phyloP scores from a whole-genome alignment of 2,113 vertebrate genomes.

The Calidris pygmaea region DNA sequence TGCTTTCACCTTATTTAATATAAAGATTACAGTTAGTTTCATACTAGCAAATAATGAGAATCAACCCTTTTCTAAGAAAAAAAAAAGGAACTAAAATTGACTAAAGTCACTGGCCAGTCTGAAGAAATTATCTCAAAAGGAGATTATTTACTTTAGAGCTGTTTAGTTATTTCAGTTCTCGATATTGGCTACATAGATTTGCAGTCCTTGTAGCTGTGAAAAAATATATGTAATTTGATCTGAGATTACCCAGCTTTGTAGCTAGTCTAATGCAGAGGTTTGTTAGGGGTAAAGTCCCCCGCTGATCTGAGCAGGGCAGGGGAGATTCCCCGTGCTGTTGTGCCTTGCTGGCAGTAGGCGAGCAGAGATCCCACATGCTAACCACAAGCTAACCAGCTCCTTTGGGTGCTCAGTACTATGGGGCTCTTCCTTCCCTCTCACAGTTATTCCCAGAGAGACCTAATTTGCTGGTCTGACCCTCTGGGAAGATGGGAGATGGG shows the following conservation, averaged over 20 bases:
- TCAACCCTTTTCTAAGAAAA: not conserved
- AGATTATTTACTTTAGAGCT: not conserved
- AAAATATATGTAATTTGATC: not conserved
- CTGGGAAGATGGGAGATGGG: not conserved
- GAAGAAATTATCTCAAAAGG: not conserved
- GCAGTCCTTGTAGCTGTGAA: not conserved
- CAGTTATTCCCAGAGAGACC: not conserved
- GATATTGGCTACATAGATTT: not conserved
- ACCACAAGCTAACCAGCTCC: not conserved
- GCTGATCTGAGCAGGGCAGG: not conserved
- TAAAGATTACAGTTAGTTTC: not conserved
- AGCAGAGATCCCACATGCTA: not conserved
- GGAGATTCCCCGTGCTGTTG: accelerated
- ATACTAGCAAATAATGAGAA: not conserved
- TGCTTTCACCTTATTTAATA: not conserved
- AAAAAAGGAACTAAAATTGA: not conserved
- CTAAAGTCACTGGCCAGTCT: not conserved
- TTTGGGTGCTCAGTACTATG: not conserved
- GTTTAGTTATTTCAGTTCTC: not conserved
- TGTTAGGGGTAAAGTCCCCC: not conserved
- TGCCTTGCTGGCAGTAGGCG: not conserved
- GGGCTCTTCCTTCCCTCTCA: not conserved
- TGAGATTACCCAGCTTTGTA: not conserved
- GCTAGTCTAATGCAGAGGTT: not conserved
- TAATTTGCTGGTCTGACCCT: not conserved